These are phyloP conservation scores for Falco cherrug DNA, from an alignment of 2,797 vertebrate genomes.

Conservation along the genomic window DNA sequence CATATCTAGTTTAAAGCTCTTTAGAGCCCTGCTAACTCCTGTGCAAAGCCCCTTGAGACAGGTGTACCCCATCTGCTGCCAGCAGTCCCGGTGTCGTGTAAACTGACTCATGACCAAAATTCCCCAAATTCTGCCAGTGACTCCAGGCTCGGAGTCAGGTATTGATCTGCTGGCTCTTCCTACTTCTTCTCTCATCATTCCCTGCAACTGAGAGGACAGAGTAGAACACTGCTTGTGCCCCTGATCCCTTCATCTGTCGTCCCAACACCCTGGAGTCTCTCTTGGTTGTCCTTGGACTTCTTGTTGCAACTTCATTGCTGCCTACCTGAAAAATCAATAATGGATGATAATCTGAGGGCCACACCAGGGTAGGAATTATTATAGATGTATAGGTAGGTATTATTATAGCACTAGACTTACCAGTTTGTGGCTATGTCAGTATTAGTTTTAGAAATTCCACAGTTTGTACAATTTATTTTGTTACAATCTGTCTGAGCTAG, in stretches of 20 bases:
- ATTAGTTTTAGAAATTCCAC: neutral
- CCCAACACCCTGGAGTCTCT: neutral
- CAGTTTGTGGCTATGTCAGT: neutral
- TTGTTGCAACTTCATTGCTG: neutral
- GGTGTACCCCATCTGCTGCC: neutral
- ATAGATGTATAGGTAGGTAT: neutral
- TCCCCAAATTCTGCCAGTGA: neutral
- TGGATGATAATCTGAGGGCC: neutral
- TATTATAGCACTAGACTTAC: neutral
- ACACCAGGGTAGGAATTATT: neutral
- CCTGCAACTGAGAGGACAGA: neutral
- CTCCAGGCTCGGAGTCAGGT: neutral
- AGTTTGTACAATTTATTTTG: neutral
- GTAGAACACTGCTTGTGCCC: neutral
- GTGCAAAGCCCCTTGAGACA: neutral
- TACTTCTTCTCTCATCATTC: neutral
- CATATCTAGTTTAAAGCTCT: neutral
- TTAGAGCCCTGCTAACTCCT: neutral
- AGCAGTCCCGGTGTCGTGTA: neutral
- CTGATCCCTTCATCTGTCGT: neutral
- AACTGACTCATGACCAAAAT: neutral
- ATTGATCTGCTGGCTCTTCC: neutral
- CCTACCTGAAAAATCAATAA: neutral
- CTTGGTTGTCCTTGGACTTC: neutral
- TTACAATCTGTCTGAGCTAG: neutral